A percentile compares a stretch with the other conserved stretches of the same genome.
phyloP scores from a whole-genome alignment of 1,140 invertebrate species.

The Drosophila pandora region DNA sequence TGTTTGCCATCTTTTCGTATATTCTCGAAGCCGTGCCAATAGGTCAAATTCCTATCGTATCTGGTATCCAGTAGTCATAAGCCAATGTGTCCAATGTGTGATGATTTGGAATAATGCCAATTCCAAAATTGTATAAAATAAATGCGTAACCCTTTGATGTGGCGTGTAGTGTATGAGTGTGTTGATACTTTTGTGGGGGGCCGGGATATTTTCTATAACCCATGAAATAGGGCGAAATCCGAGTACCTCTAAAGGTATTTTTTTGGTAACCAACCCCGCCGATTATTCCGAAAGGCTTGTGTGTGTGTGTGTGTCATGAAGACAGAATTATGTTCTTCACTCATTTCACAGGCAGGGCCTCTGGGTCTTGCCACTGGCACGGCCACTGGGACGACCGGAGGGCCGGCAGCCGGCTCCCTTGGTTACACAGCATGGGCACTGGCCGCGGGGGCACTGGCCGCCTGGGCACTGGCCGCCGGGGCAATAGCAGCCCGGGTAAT shows the following conservation, averaged over 20 bases:
- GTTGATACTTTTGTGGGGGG: not conserved
- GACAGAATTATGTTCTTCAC: not conserved
- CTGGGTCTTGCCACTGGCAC: not conserved
- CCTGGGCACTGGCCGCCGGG: not conserved
- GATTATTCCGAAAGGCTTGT: not conserved
- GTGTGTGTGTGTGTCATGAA: not conserved
- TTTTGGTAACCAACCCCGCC: not conserved
- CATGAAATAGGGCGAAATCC: not conserved
- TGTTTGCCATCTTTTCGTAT: not conserved
- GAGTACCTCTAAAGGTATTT: not conserved
- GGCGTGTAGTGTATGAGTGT: not conserved
- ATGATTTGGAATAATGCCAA: not conserved
- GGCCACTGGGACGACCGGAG: not conserved
- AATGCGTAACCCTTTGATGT: not conserved
- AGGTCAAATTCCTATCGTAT: not conserved
- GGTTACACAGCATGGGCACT: not conserved
- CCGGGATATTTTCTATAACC: not conserved
- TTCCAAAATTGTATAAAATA: not conserved
- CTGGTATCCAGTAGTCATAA: not conserved
- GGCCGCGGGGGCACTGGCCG: not conserved
- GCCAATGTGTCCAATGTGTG: not conserved
- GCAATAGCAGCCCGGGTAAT: not conserved
- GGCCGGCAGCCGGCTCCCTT: not conserved
- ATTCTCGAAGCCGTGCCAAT: not conserved
- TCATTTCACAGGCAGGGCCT: not conserved